A percentile compares a stretch with the other conserved stretches of the same genome.
phyloP scores from a whole-genome alignment of 2,113 vertebrate species.

The Beaufortia kweichowensis region DNA sequence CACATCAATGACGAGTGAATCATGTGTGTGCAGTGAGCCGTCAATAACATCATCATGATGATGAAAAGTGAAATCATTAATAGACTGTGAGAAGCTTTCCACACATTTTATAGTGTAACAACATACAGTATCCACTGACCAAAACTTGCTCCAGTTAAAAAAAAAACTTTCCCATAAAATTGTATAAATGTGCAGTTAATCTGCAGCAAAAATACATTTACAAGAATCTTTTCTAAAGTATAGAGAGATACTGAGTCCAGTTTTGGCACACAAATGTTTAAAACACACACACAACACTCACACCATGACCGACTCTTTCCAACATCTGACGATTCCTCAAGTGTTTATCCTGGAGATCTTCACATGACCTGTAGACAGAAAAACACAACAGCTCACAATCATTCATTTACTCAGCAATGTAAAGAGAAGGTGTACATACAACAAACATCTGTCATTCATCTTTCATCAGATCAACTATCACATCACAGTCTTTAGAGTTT shows the following conservation, averaged over 20 bases:
- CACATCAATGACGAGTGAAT: too few species aligned
- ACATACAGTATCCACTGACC: neutral
- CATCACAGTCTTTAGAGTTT: too few species aligned
- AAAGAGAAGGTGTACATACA: too few species aligned
- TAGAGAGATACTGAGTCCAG: conserved; percentile 80
- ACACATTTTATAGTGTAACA: too few species aligned
- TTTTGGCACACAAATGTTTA: conserved; percentile 84
- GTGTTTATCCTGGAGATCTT: too few species aligned
- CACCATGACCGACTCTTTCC: conserved; percentile 43
- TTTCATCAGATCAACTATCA: too few species aligned
- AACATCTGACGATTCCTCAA: neutral
- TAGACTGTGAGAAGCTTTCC: neutral
- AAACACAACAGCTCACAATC: neutral
- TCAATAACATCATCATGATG: too few species aligned
- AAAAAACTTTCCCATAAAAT: conserved; percentile 79
- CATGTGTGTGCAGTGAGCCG: too few species aligned
- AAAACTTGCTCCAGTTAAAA: conserved; percentile 75
- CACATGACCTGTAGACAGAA: conserved; percentile 36
- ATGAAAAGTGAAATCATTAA: neutral
- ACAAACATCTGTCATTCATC: too few species aligned
- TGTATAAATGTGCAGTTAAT: conserved; percentile 85
- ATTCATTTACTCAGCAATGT: too few species aligned
- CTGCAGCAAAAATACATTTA: conserved; percentile 80
- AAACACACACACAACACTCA: conserved; percentile 45
- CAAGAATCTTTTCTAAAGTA: conserved; percentile 70